These are phyloP conservation scores for Nematostella vectensis DNA, from an alignment of 92 coral and sea anemone genomes.

Conservation along the genomic window DNA sequence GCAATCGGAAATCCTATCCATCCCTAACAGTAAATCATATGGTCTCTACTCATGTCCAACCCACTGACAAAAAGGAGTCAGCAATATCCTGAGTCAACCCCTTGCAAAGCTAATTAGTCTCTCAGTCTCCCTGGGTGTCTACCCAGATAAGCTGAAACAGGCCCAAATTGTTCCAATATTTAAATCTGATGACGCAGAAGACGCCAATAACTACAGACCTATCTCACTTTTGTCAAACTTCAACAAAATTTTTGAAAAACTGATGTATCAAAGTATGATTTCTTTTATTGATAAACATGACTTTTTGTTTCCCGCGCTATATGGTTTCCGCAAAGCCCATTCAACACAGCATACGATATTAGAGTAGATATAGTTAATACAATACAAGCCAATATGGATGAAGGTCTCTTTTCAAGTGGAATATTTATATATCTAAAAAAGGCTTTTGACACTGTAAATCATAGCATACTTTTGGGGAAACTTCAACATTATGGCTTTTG, in stretches of 20 bases:
- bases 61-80: constrained; percentile 8
- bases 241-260: too few species aligned
- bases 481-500: too few species aligned
- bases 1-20: constrained; percentile 16
- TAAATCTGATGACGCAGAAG: too few species aligned
- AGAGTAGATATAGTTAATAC: constrained; percentile 25
- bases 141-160: too few species aligned
- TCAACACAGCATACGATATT: constrained; percentile 48
- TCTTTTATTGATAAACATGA: constrained; percentile 19
- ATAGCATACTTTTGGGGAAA: too few species aligned
- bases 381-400: constrained; percentile 29
- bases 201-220: too few species aligned
- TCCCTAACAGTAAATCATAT: constrained; percentile 22
- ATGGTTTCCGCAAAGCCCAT: constrained; percentile 33
- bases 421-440: constrained; percentile 20
- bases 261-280: constrained; percentile 25
- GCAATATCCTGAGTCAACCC: constrained; percentile 3
- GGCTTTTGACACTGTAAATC: too few species aligned
- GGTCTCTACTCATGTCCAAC: constrained; percentile 24
- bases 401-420: constrained; percentile 16
- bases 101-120: too few species aligned
- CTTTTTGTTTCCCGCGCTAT: constrained; percentile 12
- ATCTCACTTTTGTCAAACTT: too few species aligned
- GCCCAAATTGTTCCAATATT: too few species aligned
- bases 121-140: too few species aligned